Evolutionary conservation across 2,888 invertebrate genomes (phyloP), one percentile per base, ranked within the genome.

Genomic region (Timema cristinae): DNA sequence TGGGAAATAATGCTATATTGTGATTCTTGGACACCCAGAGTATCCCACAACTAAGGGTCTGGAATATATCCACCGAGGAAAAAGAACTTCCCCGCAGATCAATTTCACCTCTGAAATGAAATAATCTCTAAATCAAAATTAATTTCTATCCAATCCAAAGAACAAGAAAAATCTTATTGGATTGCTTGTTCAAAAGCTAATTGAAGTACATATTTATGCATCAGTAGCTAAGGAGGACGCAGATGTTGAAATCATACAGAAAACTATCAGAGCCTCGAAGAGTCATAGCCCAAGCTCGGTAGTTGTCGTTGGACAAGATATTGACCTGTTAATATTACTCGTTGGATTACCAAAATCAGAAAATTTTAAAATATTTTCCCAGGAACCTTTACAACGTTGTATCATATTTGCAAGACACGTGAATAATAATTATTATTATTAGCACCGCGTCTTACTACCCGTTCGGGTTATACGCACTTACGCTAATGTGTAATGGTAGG

Each of bases 281-380:
- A 11, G 15, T 59, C n/a, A 6, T 13, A 59, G 15, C 15, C 59
- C 10, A 13, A 59, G 59, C 15, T 59, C 59, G 15, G 15, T 59
- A 59, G 9, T 59, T n/a, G 59, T 59, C 13, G n/a, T 59, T 59
- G n/a, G n/a, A 59, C 59, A 59, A 59, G 8, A n/a, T n/a, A n/a
- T n/a, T n/a, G n/a, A 59, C 32, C 15, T 59, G 59, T 59, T 59
- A 59, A n/a, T 59, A 59, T 59, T 59, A 59, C 59, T n/a, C 5
- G 15, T n/a, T 11, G 13, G 56, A 15, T 16, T 59, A 59, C 0
- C n/a, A 59, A n/a, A 59, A 59, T 59, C 59, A 59, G 0, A 59
- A 59, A 59, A 13, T 5, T 9, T 6, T 13, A 15, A n/a, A 6
- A 0, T 2, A 13, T 59, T 59, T n/a, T n/a, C 6, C 8, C 15